These are phyloP conservation scores for Melieria picta DNA, from an alignment of 2,888 invertebrate species.

Conservation along the genomic window DNA sequence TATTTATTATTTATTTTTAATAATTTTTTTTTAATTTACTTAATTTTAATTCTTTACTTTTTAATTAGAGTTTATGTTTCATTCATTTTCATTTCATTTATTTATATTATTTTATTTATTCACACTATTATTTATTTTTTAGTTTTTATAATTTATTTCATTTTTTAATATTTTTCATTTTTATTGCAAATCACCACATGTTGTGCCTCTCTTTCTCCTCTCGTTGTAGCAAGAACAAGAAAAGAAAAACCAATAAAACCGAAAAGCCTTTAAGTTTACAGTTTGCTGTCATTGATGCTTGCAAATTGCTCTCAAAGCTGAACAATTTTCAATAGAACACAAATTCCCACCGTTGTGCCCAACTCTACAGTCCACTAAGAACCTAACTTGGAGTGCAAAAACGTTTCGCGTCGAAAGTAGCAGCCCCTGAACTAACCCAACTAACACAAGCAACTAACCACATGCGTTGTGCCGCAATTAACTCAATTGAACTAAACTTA, in stretches of 20 bases:
- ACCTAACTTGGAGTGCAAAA: too few species aligned
- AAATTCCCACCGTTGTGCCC: neutral
- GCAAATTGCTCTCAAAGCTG: conserved; percentile 52
- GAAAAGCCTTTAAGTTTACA: conserved; percentile 48
- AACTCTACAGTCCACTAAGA: conserved; percentile 2
- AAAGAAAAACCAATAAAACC: conserved; percentile 50
- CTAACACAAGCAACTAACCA: conserved; percentile 13
- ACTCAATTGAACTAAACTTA: too few species aligned
- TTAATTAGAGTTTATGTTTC: too few species aligned
- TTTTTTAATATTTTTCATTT: conserved; percentile 20
- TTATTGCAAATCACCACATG: conserved; percentile 38
- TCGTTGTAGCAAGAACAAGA: conserved; percentile 44
- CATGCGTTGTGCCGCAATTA: neutral
- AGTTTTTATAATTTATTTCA: conserved; percentile 29
- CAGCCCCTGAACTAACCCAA: too few species aligned
- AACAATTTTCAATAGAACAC: conserved; percentile 53
- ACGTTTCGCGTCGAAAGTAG: too few species aligned
- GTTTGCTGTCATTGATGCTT: conserved; percentile 52
- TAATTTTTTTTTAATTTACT: too few species aligned
- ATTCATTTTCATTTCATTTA: conserved; percentile 8
- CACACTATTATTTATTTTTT: conserved; percentile 17
- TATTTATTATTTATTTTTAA: too few species aligned
- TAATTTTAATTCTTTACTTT: too few species aligned
- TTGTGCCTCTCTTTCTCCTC: conserved; percentile 23
- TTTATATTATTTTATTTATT: conserved; percentile 19